Evolutionary conservation across 2,797 vertebrate genomes (phyloP).

Genomic region (Sebastes matsubarae): DNA sequence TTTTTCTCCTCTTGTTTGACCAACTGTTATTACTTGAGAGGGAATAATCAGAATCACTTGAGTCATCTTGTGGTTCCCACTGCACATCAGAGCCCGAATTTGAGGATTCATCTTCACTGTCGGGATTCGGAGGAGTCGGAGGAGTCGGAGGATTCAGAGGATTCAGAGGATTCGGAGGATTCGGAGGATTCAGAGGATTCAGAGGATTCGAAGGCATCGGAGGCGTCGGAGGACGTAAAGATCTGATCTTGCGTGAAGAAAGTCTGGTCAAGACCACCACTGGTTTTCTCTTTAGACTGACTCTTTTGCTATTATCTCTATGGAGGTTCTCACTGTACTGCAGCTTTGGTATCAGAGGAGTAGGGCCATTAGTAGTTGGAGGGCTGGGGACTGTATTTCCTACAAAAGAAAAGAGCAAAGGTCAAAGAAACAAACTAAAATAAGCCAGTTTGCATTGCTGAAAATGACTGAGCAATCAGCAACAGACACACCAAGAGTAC

Average conservation of each 20-base stretch:
- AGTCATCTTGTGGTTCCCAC: background rate
- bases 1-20: slow-evolving; percentile 38
- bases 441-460: background rate
- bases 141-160: fast-evolving
- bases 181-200: too few species aligned
- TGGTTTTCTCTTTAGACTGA: background rate
- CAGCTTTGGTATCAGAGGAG: background rate
- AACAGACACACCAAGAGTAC: background rate
- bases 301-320: background rate
- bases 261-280: slow-evolving; percentile 54
- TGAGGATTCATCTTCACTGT: background rate
- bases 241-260: fast-evolving
- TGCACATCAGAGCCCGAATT: background rate
- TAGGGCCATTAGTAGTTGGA: background rate
- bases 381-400: background rate
- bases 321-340: background rate
- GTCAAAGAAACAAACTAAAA: background rate
- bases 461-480: background rate
- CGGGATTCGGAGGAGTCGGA: fast-evolving
- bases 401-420: slow-evolving; percentile 4
- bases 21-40: background rate
- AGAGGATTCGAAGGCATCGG: too few species aligned
- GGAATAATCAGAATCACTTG: background rate
- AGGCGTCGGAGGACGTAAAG: fast-evolving
- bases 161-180: fast-evolving